Evolutionary conservation across 2,888 invertebrate genomes (phyloP).

Genomic region (Cephus runcator): DNA sequence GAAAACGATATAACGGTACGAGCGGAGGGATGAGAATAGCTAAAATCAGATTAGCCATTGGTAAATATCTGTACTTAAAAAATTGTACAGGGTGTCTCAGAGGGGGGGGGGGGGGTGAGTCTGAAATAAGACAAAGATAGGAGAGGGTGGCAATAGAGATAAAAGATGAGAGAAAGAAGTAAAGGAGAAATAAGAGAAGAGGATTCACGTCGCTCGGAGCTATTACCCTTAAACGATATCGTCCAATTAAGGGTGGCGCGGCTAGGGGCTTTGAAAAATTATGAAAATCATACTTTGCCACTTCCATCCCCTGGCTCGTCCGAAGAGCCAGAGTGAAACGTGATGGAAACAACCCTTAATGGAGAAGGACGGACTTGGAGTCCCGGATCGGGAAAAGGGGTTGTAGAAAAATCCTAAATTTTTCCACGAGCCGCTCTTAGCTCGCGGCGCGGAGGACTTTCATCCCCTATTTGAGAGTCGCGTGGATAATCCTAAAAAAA

Average conservation of each 20-base stretch:
- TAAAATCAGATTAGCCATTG: background rate
- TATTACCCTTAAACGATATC: constrained; percentile 39
- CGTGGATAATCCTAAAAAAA: background rate
- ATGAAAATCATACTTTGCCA: constrained; percentile 19
- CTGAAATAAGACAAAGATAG: background rate
- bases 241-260: constrained; percentile 32
- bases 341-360: background rate
- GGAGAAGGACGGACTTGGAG: constrained; percentile 8
- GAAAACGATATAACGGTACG: too few species aligned
- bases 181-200: background rate
- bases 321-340: background rate
- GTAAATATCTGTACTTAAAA: background rate
- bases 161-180: background rate
- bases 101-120: background rate
- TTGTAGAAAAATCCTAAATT: background rate
- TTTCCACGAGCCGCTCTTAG: background rate
- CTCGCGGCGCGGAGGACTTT: constrained; percentile 1
- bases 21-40: background rate
- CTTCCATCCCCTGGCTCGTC: background rate
- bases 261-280: constrained; percentile 18
- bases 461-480: constrained; percentile 10
- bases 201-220: constrained; percentile 17
- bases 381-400: background rate
- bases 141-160: background rate
- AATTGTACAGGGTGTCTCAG: background rate